Conservation (phyloP, 2,113 vertebrate species). For the Tupaia chinensis region DNA sequence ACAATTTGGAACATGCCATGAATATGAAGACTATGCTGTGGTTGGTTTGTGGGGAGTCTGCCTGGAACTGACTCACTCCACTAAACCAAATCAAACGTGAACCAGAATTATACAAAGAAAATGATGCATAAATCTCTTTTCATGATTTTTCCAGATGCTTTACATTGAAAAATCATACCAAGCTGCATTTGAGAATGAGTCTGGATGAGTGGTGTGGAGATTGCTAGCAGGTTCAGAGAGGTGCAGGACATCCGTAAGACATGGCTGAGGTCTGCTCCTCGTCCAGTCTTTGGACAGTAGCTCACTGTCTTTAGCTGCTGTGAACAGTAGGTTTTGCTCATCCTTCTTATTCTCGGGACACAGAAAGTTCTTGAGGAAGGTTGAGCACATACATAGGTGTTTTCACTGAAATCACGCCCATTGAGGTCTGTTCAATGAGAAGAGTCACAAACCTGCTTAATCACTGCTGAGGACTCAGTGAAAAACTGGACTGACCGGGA, state of each 20-base stretch:
- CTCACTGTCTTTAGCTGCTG: not conserved
- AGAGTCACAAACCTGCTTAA: not conserved
- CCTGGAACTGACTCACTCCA: conserved; percentile 50
- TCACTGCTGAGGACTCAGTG: not conserved
- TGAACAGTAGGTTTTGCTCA: not conserved
- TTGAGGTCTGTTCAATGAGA: not conserved
- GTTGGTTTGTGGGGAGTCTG: conserved; percentile 65
- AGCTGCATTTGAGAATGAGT: not conserved
- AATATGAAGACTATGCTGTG: conserved; percentile 69
- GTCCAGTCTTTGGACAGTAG: not conserved
- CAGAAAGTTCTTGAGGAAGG: not conserved
- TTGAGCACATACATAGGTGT: not conserved
- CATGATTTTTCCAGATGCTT: not conserved
- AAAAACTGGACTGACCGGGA: not conserved
- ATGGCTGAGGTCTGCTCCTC: not conserved
- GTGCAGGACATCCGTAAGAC: not conserved
- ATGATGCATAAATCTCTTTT: not conserved
- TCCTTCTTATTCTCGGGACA: not conserved
- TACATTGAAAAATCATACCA: not conserved
- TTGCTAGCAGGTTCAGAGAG: not conserved
- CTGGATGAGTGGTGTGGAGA: not conserved
- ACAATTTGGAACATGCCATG: conserved; percentile 65
- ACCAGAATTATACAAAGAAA: not conserved
- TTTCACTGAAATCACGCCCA: not conserved
- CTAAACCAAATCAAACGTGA: not conserved